Conservation (phyloP, 2,888 invertebrate species). For the Nasonovia ribisnigri region DNA sequence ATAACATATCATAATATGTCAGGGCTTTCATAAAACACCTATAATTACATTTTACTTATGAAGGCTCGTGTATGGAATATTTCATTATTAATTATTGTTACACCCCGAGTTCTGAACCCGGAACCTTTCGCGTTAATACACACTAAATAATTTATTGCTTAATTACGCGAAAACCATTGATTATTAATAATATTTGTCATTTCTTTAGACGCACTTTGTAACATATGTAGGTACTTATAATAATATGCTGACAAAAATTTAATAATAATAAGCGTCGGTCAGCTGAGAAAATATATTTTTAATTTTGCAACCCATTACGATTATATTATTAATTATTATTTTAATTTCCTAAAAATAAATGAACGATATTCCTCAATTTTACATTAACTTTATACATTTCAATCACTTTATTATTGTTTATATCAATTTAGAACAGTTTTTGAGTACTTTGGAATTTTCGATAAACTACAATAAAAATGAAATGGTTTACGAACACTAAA, state of each 20-base stretch:
- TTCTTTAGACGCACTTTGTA: not conserved
- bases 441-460: constrained; percentile 1
- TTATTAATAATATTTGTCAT: not conserved
- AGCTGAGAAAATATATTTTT: not conserved
- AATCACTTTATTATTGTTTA: not conserved
- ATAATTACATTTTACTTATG: not conserved
- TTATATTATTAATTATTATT: not conserved
- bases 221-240: not conserved
- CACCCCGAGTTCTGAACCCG: not conserved
- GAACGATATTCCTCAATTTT: not conserved
- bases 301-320: not conserved
- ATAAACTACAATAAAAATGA: constrained; percentile 36
- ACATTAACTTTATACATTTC: not conserved
- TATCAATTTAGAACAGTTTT: not conserved
- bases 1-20: not conserved
- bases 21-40: not conserved
- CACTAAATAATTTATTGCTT: constrained; percentile 24
- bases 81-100: constrained; percentile 28
- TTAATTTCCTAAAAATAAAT: not conserved
- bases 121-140: not conserved
- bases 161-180: not conserved
- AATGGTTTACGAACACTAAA: constrained; percentile 14
- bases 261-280: not conserved
- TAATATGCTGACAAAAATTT: not conserved
- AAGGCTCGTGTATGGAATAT: not conserved